Conservation (phyloP, 92 coral and sea anemone species). For the Heteractis magnifica region DNA sequence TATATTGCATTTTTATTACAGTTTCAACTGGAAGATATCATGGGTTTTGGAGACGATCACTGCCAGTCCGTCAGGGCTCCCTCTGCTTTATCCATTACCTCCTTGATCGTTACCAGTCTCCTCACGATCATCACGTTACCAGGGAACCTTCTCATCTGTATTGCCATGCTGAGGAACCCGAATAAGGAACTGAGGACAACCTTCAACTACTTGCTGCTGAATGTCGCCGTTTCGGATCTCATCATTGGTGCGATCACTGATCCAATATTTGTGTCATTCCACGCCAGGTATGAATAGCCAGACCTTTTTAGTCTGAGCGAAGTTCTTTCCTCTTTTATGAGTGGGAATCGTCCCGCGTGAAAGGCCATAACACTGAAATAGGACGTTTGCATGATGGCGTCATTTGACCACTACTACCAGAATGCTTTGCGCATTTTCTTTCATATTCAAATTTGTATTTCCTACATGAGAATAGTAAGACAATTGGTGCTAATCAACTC, state of each 20-base stretch:
- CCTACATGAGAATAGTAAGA: too few relatives aligned
- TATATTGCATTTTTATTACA: not conserved
- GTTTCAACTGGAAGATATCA: not conserved
- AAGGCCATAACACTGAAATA: too few relatives aligned
- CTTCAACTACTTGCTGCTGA: constrained; percentile 67
- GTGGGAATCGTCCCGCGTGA: too few relatives aligned
- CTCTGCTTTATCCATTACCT: constrained; percentile 36
- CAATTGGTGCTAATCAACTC: too few relatives aligned
- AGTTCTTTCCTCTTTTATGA: too few relatives aligned
- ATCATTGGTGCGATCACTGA: constrained; percentile 64
- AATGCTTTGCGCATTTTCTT: too few relatives aligned
- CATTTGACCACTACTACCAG: too few relatives aligned
- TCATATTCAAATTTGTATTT: too few relatives aligned
- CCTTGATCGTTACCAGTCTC: constrained; percentile 36
- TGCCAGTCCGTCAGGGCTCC: constrained; percentile 49
- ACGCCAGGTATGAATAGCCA: not conserved
- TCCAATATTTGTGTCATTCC: constrained; percentile 55
- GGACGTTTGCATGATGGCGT: too few relatives aligned
- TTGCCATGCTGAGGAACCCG: constrained; percentile 72
- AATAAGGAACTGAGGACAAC: constrained; percentile 64
- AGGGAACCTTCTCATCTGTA: constrained; percentile 68
- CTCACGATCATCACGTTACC: constrained; percentile 57
- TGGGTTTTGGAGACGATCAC: constrained; percentile 3
- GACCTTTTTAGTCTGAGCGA: too few relatives aligned
- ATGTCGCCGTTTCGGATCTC: constrained; percentile 68